Conservation (phyloP, 2,888 invertebrate species). For the Archips xylosteana region DNA sequence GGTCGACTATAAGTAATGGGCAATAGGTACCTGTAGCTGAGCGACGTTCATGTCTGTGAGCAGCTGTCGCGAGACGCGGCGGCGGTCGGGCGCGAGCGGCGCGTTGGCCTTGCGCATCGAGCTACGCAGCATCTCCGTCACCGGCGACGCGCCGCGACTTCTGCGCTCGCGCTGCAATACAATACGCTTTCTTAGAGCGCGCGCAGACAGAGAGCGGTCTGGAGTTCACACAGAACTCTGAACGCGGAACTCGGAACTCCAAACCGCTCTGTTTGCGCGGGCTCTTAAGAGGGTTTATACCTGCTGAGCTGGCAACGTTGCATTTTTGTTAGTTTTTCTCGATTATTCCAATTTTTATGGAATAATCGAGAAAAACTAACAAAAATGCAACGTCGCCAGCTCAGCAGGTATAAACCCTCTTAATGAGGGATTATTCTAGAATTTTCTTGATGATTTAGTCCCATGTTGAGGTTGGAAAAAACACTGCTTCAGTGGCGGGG, state of each 20-base stretch:
- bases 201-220: too few relatives aligned
- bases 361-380: too few relatives aligned
- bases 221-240: too few relatives aligned
- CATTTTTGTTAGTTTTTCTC: too few relatives aligned
- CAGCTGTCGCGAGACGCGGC: conserved; percentile 93
- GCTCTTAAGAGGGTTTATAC: too few relatives aligned
- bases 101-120: conserved; percentile 93
- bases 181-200: background rate
- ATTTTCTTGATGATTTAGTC: background rate
- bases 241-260: too few relatives aligned
- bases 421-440: background rate
- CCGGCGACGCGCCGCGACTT: conserved; percentile 90
- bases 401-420: too few relatives aligned
- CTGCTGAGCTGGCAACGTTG: too few relatives aligned
- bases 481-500: background rate
- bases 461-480: background rate
- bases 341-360: too few relatives aligned
- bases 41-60: conserved; percentile 97
- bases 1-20: too few relatives aligned
- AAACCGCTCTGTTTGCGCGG: too few relatives aligned
- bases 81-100: conserved; percentile 92
- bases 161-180: conserved; percentile 81
- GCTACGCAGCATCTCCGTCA: conserved; percentile 93
- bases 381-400: too few relatives aligned
- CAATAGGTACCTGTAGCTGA: conserved; percentile 86